Evolutionary conservation across 1,140 invertebrate genomes (phyloP), one percentile per base, ranked within the genome.

Genomic region (Berghia stephanieae): DNA sequence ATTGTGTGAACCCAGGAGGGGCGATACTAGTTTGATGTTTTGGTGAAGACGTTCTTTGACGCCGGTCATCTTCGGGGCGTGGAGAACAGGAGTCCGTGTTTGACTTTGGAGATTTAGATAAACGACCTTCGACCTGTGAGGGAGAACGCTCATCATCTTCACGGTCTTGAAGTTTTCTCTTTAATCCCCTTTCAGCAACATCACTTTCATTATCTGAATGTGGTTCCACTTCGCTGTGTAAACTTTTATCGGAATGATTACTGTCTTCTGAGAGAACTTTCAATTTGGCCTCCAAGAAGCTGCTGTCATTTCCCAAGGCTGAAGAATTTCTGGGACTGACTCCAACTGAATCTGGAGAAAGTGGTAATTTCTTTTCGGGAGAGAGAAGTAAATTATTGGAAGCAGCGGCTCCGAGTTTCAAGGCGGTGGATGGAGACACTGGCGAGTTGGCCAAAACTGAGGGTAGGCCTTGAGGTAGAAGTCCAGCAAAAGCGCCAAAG

Each of bases 171-270:
- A n/a, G n/a, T n/a, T n/a, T n/a, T n/a, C n/a, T n/a, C n/a, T n/a
- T n/a, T n/a, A n/a, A n/a, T n/a, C n/a, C n/a, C n/a, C n/a, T n/a
- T n/a, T n/a, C n/a, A n/a, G n/a, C 76, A n/a, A 71, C 68, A n/a
- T 55, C 71, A 6, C 57, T 49, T 10, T 78, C 76, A 31, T 31
- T 40, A 1, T 43, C 49, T 2, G 63, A 69, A 18, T 38, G 52
- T 10, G 81, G 69, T 46, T 86, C 87, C 1, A 81, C 76, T 8
- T 88, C 86, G 78, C 81, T 84, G 2, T 76, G 79, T 31, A 80
- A 80, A 66, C 79, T 86, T 71, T 79, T 76, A 52, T 81, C 82
- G 10, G 70, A 84, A 52, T 74, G 71, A 75, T 83, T 82, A 24
- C 77, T 77, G 63, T 80, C 82, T 5, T 63, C 79, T 18, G 69